Evolutionary conservation across 64 coral and sea anemone genomes (phyloP), one percentile per base, ranked within the genome.

Genomic region (Acropora tenuis): DNA sequence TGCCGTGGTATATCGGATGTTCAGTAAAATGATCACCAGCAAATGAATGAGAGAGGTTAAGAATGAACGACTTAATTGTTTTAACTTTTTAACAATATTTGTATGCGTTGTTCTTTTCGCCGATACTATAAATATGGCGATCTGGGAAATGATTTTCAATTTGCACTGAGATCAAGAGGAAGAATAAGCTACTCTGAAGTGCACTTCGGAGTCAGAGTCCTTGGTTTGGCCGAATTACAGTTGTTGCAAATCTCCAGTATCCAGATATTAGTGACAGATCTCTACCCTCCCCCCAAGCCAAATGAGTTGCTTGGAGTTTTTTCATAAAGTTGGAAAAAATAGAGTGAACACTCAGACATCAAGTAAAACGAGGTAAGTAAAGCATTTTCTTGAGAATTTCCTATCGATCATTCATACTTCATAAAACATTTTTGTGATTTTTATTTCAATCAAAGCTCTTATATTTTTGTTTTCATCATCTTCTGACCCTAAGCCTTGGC

Each of bases 241-340:
- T 67, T 11, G 63, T 18, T 67, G 63, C 63, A 67, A 67, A 5
- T 67, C 63, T 67, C 63, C 63, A 67, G 63, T 67, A 67, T 67
- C 63, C 63, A 67, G 63, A 67, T 67, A 67, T 67, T 67, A 67
- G 63, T 67, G 63, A 67, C 63, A 67, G 63, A 67, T 67, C 16
- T 67, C 63, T 67, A 18, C 63, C 63, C 63, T 67, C 63, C 63
- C 16, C 63, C 4, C 4, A 67, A 67, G 63, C 63, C 63, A 67
- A 67, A 18, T 13, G 63, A 67, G 63, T 67, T 67, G 63, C 5
- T 67, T 18, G 63, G 63, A 67, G 63, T 67, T 67, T 67, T 67
- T 67, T 67, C 63, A 67, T 11, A 67, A 67, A 67, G 63, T 67
- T 67, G 63, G 63, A 67, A 18, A 67, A 67, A 67, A 67, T 67